Conservation (phyloP, 2,797 vertebrate genomes). For the Rhinichthys osculus region DNA sequence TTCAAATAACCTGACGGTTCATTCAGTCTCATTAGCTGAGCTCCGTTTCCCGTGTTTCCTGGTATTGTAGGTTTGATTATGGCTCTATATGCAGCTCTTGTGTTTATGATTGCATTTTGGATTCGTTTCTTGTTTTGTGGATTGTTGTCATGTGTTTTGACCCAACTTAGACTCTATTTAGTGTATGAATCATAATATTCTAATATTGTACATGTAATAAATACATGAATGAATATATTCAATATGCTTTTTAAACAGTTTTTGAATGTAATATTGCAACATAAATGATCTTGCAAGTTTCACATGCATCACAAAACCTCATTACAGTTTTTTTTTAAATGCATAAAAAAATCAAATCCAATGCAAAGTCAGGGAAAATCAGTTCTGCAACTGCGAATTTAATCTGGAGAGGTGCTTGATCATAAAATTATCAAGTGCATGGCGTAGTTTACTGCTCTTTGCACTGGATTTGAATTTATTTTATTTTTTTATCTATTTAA, state of each 20-base stretch:
- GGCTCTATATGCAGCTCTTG: conserved; percentile 12
- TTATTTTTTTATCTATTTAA: too few species aligned
- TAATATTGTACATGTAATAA: neutral
- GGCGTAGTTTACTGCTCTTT: too few species aligned
- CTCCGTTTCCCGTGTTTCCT: conserved; percentile 10
- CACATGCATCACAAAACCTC: neutral
- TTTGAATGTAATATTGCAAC: neutral
- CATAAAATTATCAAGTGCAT: neutral
- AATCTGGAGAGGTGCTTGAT: neutral
- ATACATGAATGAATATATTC: neutral
- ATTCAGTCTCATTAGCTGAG: neutral
- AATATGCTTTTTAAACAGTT: neutral
- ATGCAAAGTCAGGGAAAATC: neutral
- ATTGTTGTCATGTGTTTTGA: neutral
- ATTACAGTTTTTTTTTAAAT: neutral
- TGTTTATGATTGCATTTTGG: conserved; percentile 4
- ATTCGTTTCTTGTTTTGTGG: neutral
- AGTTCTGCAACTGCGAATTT: neutral
- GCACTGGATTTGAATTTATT: neutral
- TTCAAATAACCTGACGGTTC: neutral
- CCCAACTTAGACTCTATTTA: neutral
- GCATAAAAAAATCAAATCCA: neutral
- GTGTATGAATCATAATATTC: neutral
- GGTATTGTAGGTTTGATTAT: conserved; percentile 17
- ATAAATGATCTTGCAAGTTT: neutral